Conservation (phyloP, 2,113 vertebrate species). For the Rhynchopsitta pachyrhyncha region DNA sequence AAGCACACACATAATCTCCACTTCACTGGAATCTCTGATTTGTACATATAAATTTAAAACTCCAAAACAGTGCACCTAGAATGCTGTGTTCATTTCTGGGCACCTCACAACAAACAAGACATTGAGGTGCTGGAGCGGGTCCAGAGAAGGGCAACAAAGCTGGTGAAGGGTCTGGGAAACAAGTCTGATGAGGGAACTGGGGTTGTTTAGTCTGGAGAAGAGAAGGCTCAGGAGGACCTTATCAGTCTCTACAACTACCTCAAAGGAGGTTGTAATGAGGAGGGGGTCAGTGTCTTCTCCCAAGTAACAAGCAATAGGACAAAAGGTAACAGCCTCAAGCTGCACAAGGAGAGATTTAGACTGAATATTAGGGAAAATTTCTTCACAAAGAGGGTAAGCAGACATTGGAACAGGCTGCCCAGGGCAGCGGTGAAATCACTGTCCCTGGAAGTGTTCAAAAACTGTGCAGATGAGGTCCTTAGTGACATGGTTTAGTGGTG, state of each 20-base stretch:
- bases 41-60: neutral
- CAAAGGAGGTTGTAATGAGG: neutral
- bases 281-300: neutral
- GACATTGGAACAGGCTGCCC: neutral
- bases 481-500: neutral
- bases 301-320: neutral
- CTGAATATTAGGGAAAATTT: neutral
- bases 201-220: neutral
- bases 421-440: neutral
- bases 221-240: neutral
- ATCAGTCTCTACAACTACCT: neutral
- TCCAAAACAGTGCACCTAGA: neutral
- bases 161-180: neutral
- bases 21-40: neutral
- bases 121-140: neutral
- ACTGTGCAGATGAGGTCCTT: neutral
- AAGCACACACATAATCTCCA: neutral
- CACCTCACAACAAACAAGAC: neutral
- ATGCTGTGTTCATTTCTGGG: neutral
- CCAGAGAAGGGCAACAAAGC: neutral
- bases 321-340: neutral
- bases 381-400: neutral
- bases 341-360: neutral
- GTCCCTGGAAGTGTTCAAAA: neutral
- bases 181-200: neutral